A percentile compares a stretch with the other conserved stretches of the same genome.
These are phyloP conservation scores for Rafetus swinhoei DNA, from an alignment of 2,113 vertebrate species.

Conservation along the genomic window DNA sequence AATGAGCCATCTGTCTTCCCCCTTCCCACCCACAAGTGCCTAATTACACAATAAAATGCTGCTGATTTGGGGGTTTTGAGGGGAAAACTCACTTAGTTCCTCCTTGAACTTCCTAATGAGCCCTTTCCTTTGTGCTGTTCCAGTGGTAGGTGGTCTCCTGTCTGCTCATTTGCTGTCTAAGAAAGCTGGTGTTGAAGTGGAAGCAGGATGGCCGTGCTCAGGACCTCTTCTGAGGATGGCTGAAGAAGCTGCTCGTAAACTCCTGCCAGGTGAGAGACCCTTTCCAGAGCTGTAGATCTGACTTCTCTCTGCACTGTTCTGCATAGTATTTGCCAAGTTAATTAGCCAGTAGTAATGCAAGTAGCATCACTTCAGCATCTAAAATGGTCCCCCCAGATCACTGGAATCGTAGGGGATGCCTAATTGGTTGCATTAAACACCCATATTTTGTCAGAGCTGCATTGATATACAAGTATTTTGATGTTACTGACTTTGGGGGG, in stretches of 20 bases:
- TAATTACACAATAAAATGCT: not conserved
- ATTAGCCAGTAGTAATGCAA: rapidly evolving
- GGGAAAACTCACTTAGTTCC: not conserved
- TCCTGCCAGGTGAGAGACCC: conserved; percentile 89
- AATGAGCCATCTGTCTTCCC: not conserved
- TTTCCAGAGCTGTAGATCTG: not conserved
- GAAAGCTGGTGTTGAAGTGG: conserved; percentile 88
- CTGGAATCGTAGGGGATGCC: not conserved
- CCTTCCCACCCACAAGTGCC: not conserved
- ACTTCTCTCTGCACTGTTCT: not conserved
- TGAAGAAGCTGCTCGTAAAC: conserved; percentile 92
- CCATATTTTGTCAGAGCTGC: not conserved
- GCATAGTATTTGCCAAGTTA: rapidly evolving
- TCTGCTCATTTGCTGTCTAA: conserved; percentile 94
- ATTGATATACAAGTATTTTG: not conserved
- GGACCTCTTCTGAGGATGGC: conserved; percentile 97
- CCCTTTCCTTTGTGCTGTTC: not conserved
- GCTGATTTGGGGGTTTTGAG: not conserved
- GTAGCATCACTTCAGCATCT: not conserved
- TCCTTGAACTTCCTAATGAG: rapidly evolving
- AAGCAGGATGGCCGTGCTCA: conserved; percentile 93
- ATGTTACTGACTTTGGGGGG: not conserved
- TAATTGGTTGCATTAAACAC: not conserved
- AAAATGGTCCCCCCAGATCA: not conserved
- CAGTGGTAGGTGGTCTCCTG: conserved; percentile 96